phyloP scores from a whole-genome alignment of 2,113 vertebrate genomes.

The Callaeas wilsoni region DNA sequence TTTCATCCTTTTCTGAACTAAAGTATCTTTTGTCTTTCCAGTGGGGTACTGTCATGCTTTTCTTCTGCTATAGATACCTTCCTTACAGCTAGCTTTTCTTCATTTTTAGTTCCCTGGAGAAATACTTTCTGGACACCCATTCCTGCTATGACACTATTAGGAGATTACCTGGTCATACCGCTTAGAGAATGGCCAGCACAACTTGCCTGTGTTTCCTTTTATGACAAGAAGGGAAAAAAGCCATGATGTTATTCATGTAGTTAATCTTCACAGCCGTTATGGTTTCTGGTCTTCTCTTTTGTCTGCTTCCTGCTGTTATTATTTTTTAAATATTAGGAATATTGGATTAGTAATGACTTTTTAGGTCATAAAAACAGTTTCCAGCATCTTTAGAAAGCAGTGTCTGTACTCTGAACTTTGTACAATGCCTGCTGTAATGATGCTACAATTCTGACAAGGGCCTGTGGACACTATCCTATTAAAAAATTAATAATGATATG shows the following conservation, averaged over 20 bases:
- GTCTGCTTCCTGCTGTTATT: not conserved
- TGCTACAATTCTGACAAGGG: not conserved
- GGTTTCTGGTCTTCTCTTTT: not conserved
- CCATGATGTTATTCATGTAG: not conserved
- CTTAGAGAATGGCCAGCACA: not conserved
- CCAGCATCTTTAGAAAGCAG: not conserved
- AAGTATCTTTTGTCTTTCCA: not conserved
- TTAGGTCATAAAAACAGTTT: not conserved
- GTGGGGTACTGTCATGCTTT: not conserved
- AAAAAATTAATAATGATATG: constrained; percentile 51
- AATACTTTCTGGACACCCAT: not conserved
- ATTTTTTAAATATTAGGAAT: not conserved
- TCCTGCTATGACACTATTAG: not conserved
- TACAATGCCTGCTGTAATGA: not conserved
- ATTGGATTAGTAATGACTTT: not conserved
- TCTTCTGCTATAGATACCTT: not conserved
- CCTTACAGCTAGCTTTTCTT: not conserved
- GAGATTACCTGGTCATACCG: not conserved
- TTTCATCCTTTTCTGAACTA: not conserved
- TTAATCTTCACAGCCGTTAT: not conserved
- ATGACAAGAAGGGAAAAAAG: not conserved
- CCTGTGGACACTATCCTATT: constrained; percentile 22
- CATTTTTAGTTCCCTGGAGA: not conserved
- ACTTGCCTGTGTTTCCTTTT: not conserved
- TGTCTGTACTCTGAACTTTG: not conserved